phyloP scores from a whole-genome alignment of 1,140 invertebrate genomes.

The Panulirus ornatus region DNA sequence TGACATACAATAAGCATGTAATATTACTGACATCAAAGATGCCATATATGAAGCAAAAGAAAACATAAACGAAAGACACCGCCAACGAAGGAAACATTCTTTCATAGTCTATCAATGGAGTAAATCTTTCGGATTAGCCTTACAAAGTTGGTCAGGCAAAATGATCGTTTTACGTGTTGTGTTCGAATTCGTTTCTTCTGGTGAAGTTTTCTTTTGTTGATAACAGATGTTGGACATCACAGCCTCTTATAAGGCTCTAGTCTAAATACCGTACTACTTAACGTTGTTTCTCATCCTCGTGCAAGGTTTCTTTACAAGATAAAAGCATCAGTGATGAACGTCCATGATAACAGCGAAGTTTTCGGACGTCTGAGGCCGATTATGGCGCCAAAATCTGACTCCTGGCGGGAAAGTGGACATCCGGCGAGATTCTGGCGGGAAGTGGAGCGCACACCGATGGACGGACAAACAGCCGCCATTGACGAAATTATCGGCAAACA shows the following conservation, averaged over 20 bases:
- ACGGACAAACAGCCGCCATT: conserved; percentile 59
- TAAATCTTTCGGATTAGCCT: conserved; percentile 58
- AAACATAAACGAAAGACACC: not conserved
- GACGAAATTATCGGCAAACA: conserved; percentile 48
- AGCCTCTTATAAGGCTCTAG: too few relatives aligned
- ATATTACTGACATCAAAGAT: too few relatives aligned
- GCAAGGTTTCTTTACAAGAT: too few relatives aligned
- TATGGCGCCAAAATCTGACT: conserved; percentile 62
- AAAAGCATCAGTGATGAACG: not conserved
- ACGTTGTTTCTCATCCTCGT: too few relatives aligned
- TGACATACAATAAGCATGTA: too few relatives aligned
- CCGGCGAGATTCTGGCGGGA: conserved; percentile 35
- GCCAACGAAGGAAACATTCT: not conserved
- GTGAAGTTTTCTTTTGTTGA: too few relatives aligned
- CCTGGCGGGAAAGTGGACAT: conserved; percentile 60
- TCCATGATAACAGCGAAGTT: not conserved
- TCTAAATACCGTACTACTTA: too few relatives aligned
- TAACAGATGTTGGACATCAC: too few relatives aligned
- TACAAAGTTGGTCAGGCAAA: conserved; percentile 65
- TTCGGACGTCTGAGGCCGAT: conserved; percentile 42
- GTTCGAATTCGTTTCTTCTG: not conserved
- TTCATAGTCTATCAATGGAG: conserved; percentile 57
- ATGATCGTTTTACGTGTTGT: conserved; percentile 50
- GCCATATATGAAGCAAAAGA: not conserved
- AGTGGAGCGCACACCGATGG: conserved; percentile 26